Conservation (phyloP, 2,888 invertebrate genomes). For the Slavum lentiscoides region DNA sequence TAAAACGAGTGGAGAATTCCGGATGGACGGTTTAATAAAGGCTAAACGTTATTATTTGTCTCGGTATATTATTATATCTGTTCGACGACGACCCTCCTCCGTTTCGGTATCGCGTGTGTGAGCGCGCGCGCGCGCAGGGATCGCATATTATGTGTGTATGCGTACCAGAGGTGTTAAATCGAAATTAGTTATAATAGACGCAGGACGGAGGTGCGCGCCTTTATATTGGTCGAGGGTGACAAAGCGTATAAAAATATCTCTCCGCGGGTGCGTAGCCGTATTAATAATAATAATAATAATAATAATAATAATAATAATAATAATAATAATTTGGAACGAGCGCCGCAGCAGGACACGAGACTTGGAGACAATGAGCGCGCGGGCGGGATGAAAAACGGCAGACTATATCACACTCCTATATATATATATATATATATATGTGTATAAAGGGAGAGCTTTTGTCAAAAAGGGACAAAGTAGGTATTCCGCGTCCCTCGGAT, state of each 20-base stretch:
- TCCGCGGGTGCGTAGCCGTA: slow-evolving; percentile 32
- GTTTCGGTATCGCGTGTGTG: not conserved
- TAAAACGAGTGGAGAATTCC: slow-evolving; percentile 5
- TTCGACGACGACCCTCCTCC: slow-evolving; percentile 15
- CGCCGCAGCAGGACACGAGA: slow-evolving; percentile 47
- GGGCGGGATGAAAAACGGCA: slow-evolving; percentile 14
- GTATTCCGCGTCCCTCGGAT: slow-evolving; percentile 25
- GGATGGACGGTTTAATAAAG: slow-evolving; percentile 31
- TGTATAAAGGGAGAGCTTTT: slow-evolving; percentile 34
- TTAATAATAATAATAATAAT: slow-evolving; percentile 29
- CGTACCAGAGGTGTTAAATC: slow-evolving; percentile 37
- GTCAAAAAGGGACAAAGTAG: slow-evolving; percentile 53
- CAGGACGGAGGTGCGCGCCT: not conserved
- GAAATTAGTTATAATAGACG: slow-evolving; percentile 48
- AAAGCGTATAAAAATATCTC: slow-evolving; percentile 48
- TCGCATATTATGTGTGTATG: too few relatives aligned
- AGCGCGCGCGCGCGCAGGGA: not conserved
- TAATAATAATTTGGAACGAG: slow-evolving; percentile 50
- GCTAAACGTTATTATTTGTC: slow-evolving; percentile 44
- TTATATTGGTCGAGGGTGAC: slow-evolving; percentile 51
- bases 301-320: slow-evolving; percentile 37
- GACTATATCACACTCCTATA: not conserved
- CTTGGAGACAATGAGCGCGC: slow-evolving; percentile 35
- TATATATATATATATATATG: not conserved
- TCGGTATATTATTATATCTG: not conserved